Evolutionary conservation across 2,113 vertebrate species (phyloP), one percentile per base, ranked within the genome.

Genomic region (Aplodontia rufa): DNA sequence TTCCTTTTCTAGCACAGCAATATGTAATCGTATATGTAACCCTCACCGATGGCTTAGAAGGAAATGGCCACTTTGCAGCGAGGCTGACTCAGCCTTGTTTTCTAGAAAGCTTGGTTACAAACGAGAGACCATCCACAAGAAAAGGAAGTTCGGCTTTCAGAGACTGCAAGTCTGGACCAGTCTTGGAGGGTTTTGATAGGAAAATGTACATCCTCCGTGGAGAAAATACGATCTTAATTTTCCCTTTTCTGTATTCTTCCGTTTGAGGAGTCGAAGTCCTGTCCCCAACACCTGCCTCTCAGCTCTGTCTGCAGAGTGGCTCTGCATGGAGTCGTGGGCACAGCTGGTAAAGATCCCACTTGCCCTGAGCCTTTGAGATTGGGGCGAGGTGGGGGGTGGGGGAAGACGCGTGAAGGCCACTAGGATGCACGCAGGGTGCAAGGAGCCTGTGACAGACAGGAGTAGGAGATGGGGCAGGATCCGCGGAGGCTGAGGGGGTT

Each of bases 101-200:
- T 93, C 42, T 86, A 95, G 94, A 85, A 96, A 95, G 85, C 32
- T 86, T 66, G 30, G 8, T 42, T 42, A 55, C 22, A 24, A 16
- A 51, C 2, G 6, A 51, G 91, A 11, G 69, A 24, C 49, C 3
- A 20, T 62, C 14, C 24, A 71, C 88, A 89, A 55, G 68, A 87
- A 95, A 90, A 94, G 89, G 86, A 94, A 84, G 84, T 58, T 93
- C 47, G 69, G 22, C 26, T 90, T 85, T 88, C 45, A 75, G 35
- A 93, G 72, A 85, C 37, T 53, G 74, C 95, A 90, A 69, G 51
- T 47, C 62, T 94, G 14, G 51, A 66, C 17, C 47, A 8, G 6
- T 82, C 72, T 95, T 75, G 19, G 55, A 91, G 82, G 8, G 12
- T 82, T 86, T 66, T 86, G 45, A 76, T 76, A 84, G n/a, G 47